These are phyloP conservation scores for Sarotherodon lohbergeri DNA, from an alignment of 2,113 vertebrate genomes.

Conservation along the genomic window DNA sequence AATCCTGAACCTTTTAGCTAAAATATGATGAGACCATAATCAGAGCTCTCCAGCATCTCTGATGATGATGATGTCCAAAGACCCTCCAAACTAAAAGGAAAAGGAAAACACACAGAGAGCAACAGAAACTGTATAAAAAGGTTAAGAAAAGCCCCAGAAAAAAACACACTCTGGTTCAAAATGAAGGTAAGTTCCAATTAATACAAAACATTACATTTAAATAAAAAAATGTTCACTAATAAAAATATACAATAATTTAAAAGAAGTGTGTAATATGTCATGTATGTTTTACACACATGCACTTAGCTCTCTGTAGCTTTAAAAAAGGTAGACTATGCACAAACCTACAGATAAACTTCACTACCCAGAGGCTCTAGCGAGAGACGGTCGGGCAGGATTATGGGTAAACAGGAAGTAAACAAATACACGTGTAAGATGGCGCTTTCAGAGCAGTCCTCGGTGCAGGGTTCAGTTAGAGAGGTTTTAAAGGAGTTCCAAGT, in stretches of 20 bases:
- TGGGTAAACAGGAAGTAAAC: constrained; percentile 38
- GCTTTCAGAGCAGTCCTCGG: not conserved
- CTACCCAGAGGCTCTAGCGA: not conserved
- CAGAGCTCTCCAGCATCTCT: rapidly evolving
- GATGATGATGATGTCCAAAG: not conserved
- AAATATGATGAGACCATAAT: not conserved
- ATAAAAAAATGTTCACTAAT: not conserved
- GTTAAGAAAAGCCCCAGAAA: not conserved
- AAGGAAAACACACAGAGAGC: not conserved
- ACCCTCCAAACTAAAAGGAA: not conserved
- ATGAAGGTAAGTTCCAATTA: not conserved
- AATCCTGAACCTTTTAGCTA: not conserved
- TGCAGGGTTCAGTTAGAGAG: not conserved
- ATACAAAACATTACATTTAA: not conserved
- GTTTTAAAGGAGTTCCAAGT: constrained; percentile 41
- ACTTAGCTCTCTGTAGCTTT: not conserved
- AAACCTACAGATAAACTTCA: constrained; percentile 18
- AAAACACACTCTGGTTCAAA: not conserved
- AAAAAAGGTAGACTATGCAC: rapidly evolving
- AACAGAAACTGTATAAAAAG: not conserved
- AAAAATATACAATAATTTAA: not conserved
- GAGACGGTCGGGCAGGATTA: not conserved
- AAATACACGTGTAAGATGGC: constrained; percentile 16
- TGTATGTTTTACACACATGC: not conserved
- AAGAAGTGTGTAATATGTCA: not conserved